Evolutionary conservation across 2,113 vertebrate genomes (phyloP).

Genomic region (Phaetusa simplex): DNA sequence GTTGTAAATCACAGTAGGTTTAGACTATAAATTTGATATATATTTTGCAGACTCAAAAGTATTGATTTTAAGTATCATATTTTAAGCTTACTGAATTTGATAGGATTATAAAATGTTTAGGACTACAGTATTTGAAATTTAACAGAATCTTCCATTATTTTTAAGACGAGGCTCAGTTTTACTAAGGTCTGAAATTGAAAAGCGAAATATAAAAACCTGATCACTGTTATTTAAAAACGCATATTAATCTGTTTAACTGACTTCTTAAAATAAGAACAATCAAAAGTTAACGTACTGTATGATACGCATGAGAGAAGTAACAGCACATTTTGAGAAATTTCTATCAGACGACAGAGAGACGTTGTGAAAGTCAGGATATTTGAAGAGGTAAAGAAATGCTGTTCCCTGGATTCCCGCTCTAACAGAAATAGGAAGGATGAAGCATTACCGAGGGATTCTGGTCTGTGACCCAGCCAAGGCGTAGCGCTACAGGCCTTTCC

Average conservation of each 20-base stretch:
- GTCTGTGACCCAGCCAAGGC: neutral
- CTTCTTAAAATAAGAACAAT: constrained; percentile 49
- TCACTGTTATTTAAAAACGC: constrained; percentile 63
- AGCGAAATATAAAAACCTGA: constrained; percentile 19
- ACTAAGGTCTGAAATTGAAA: constrained; percentile 56
- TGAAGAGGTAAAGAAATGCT: constrained; percentile 33
- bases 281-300: constrained; percentile 26
- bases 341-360: neutral
- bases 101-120: constrained; percentile 65
- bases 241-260: constrained; percentile 42
- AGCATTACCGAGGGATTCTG: neutral
- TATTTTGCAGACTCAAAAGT: constrained; percentile 72
- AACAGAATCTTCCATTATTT: constrained; percentile 70
- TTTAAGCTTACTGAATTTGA: constrained; percentile 69
- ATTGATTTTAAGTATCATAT: constrained; percentile 72
- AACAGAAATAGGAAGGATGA: neutral
- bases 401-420: neutral
- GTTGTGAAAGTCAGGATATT: constrained; percentile 41
- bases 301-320: constrained; percentile 16
- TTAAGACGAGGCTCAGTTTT: constrained; percentile 64
- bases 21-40: constrained; percentile 71
- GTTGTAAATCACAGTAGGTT: constrained; percentile 71
- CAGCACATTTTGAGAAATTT: constrained; percentile 11
- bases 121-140: constrained; percentile 64
- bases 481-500: neutral